Percentiles rank a stretch among this genome's conserved stretches.
Conservation (phyloP, 2,888 invertebrate species). For the Labia minor region DNA sequence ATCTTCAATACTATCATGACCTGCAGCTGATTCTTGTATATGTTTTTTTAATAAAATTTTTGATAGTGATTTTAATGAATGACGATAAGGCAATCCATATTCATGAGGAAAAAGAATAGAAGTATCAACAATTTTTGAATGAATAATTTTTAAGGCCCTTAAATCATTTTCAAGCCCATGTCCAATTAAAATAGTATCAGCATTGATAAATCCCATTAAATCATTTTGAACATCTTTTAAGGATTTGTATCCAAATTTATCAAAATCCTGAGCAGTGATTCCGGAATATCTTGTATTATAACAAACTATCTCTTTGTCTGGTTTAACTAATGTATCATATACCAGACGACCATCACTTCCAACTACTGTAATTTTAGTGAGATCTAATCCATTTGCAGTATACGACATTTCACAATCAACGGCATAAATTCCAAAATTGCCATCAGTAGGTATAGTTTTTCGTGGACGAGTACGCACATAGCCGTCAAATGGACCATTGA, state of each 20-base stretch:
- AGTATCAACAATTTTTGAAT: constrained; percentile 79
- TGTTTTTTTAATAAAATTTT: constrained; percentile 60
- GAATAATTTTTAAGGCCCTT: constrained; percentile 71
- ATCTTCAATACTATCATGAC: constrained; percentile 91
- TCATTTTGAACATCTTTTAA: constrained; percentile 75
- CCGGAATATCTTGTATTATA: constrained; percentile 95
- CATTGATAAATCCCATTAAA: constrained; percentile 64
- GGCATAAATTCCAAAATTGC: constrained; percentile 54
- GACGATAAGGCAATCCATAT: constrained; percentile 68
- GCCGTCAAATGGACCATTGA: constrained; percentile 61
- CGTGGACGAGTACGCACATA: constrained; percentile 47
- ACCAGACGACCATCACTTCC: constrained; percentile 60
- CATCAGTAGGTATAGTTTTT: constrained; percentile 41
- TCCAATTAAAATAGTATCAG: constrained; percentile 83
- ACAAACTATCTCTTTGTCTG: constrained; percentile 74
- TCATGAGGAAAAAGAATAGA: constrained; percentile 78
- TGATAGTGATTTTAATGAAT: constrained; percentile 70
- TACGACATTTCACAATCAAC: constrained; percentile 97
- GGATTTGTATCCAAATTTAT: constrained; percentile 49
- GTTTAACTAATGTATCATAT: constrained; percentile 75
- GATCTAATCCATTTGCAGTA: constrained; percentile 73
- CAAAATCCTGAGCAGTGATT: constrained; percentile 56
- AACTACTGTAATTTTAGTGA: constrained; percentile 79
- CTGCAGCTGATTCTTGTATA: constrained; percentile 63
- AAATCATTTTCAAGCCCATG: constrained; percentile 94